Evolutionary conservation across 2,888 invertebrate species (phyloP).

Genomic region (Amaurobius ferox): DNA sequence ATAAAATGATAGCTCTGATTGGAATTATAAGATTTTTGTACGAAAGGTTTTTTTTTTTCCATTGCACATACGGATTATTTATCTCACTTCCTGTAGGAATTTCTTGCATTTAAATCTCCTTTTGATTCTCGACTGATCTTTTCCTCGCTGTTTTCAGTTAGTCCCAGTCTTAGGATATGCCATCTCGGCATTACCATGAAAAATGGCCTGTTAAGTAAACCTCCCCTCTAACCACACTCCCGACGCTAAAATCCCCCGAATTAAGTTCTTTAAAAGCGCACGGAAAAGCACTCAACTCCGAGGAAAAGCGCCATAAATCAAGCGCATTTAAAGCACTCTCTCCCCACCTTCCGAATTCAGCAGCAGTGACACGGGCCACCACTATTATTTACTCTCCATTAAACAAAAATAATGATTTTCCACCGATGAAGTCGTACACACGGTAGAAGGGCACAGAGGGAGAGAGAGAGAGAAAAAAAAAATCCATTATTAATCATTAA

Average conservation of each 20-base stretch:
- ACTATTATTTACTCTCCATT: slow-evolving; percentile 45
- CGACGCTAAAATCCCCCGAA: slow-evolving; percentile 33
- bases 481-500: slow-evolving; percentile 61
- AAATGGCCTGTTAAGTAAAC: slow-evolving; percentile 47
- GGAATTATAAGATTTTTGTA: no score
- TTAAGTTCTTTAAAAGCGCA: slow-evolving; percentile 59
- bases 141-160: neutral
- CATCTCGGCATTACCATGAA: slow-evolving; percentile 47
- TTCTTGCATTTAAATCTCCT: neutral
- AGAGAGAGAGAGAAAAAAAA: neutral
- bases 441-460: neutral
- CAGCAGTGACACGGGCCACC: slow-evolving; percentile 48
- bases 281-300: slow-evolving; percentile 52
- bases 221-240: slow-evolving; percentile 38
- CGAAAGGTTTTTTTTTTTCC: neutral
- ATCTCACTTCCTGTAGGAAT: neutral
- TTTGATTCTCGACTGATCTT: neutral
- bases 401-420: slow-evolving; percentile 63
- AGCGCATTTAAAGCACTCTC: slow-evolving; percentile 22
- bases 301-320: slow-evolving; percentile 60
- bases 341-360: neutral
- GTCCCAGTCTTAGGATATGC: neutral
- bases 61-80: neutral
- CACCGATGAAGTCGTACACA: slow-evolving; percentile 2
- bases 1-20: no score